Evolutionary conservation across 2,888 invertebrate genomes (phyloP).

Genomic region (Syrphus vitripennis): DNA sequence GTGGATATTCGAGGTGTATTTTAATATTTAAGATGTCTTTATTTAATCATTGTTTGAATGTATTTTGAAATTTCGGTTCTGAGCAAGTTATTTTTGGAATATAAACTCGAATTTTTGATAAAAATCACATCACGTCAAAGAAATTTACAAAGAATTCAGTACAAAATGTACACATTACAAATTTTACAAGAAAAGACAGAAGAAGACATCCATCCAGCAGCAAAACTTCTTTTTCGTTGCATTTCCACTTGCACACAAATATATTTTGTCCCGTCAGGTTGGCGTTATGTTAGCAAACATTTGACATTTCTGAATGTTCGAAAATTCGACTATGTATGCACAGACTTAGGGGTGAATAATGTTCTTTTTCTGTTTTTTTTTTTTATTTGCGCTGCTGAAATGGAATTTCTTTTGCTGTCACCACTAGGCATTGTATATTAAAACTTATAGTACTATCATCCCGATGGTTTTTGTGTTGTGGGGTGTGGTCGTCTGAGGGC

Average conservation of each 20-base stretch:
- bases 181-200: constrained; percentile 15
- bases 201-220: constrained; percentile 8
- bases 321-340: background rate
- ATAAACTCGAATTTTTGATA: background rate
- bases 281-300: constrained; percentile 23
- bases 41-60: constrained; percentile 32
- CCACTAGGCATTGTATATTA: too few relatives aligned
- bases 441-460: too few relatives aligned
- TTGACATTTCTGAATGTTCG: constrained; percentile 38
- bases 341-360: constrained; percentile 2
- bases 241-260: constrained; percentile 35
- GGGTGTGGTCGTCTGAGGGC: too few relatives aligned
- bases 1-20: background rate
- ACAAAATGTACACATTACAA: constrained; percentile 58
- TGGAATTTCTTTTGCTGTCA: too few relatives aligned
- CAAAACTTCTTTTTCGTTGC: constrained; percentile 41
- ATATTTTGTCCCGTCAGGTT: constrained; percentile 12
- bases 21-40: background rate
- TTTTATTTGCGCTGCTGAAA: too few relatives aligned
- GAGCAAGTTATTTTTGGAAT: background rate
- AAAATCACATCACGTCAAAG: constrained; percentile 38
- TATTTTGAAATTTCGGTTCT: background rate
- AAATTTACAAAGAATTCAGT: background rate
- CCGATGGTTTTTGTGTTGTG: too few relatives aligned
- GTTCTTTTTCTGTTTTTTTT: background rate